phyloP scores from a whole-genome alignment of 2,888 invertebrate species.

The Thysanoteuthis rhombus region DNA sequence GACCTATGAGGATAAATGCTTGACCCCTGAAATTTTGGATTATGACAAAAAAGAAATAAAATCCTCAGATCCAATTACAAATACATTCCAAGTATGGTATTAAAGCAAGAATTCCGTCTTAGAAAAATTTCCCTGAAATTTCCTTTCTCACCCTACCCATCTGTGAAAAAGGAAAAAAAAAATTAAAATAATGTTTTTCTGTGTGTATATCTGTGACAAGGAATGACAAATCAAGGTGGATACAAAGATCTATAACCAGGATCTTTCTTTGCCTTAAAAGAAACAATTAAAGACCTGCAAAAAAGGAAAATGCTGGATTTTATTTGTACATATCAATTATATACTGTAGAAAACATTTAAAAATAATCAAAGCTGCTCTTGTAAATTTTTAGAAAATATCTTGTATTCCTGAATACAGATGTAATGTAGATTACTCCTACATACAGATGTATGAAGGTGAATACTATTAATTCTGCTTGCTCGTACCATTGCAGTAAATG shows the following conservation, averaged over 20 bases:
- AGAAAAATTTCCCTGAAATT: neutral
- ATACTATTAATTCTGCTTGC: slow-evolving; percentile 26
- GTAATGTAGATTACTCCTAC: neutral
- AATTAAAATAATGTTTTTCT: neutral
- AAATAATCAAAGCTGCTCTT: neutral
- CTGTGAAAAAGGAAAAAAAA: neutral
- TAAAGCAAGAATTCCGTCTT: neutral
- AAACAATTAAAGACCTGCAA: neutral
- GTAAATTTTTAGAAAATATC: neutral
- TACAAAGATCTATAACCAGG: neutral
- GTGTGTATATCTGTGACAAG: neutral
- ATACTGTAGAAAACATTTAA: neutral
- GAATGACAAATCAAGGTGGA: neutral
- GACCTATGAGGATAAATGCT: neutral
- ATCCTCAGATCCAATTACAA: neutral
- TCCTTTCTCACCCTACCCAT: neutral
- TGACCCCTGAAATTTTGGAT: neutral
- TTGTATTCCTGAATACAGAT: neutral
- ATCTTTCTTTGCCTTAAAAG: slow-evolving; percentile 12
- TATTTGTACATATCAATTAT: neutral
- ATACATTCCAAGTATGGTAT: neutral
- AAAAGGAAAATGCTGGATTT: neutral
- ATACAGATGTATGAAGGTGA: neutral
- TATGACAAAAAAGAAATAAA: neutral
- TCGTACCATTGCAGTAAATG: slow-evolving; percentile 13